phyloP scores from a whole-genome alignment of 2,113 vertebrate species.

The Hippocampus abdominalis region DNA sequence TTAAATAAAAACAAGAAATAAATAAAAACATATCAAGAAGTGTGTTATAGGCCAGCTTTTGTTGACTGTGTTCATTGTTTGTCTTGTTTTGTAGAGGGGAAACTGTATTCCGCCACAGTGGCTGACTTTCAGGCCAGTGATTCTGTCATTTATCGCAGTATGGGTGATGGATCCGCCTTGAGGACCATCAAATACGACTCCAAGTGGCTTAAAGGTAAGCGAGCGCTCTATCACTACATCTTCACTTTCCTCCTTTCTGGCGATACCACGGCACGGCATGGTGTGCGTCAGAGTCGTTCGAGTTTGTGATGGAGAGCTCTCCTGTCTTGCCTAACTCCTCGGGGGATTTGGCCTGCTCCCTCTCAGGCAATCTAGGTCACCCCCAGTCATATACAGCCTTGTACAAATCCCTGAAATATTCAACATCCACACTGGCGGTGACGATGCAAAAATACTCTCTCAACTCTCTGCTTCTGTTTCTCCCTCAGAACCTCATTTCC shows the following conservation, averaged over 20 bases:
- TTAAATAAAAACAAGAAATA: constrained; percentile 22
- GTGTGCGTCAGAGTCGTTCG: constrained; percentile 27
- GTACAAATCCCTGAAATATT: constrained; percentile 71
- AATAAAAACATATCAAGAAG: background rate
- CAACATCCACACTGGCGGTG: constrained; percentile 62
- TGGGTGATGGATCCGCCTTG: constrained; percentile 95
- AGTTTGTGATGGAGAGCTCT: constrained; percentile 35
- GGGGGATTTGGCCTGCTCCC: constrained; percentile 57
- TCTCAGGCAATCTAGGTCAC: constrained; percentile 73
- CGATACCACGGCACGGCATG: constrained; percentile 19
- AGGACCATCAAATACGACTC: constrained; percentile 99
- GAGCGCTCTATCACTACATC: constrained; percentile 6
- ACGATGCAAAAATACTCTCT: constrained; percentile 65
- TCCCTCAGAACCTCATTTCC: constrained; percentile 93
- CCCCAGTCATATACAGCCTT: constrained; percentile 56
- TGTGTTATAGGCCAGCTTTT: constrained; percentile 10
- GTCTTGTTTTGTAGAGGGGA: constrained; percentile 79
- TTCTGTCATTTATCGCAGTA: constrained; percentile 97
- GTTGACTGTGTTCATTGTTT: constrained; percentile 18
- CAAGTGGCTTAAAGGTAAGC: constrained; percentile 98
- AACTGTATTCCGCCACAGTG: constrained; percentile 96
- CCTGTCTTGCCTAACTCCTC: constrained; percentile 39
- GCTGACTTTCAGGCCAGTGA: constrained; percentile 98
- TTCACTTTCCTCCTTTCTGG: constrained; percentile 10
- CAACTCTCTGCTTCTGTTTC: constrained; percentile 50